Evolutionary conservation across 2,888 invertebrate genomes (phyloP), one percentile per base, ranked within the genome.

Genomic region (Liopterus haemorrhoidalis): DNA sequence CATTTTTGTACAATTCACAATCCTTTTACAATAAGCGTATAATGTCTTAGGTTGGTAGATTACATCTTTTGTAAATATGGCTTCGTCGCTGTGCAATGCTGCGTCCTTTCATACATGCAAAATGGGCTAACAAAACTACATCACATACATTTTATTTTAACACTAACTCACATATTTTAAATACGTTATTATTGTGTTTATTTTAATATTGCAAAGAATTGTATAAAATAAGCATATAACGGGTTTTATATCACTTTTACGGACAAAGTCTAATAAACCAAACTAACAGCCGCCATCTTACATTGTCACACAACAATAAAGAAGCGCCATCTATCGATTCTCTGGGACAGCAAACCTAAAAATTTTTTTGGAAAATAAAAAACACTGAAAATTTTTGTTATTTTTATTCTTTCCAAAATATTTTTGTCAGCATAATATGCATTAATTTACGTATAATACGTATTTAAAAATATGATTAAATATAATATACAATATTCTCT

Each of bases 261-360:
- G 56, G 57, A 62, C 61, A 63, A 58, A 70, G 74, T 73, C 71
- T 74, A 71, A 71, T 75, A 75, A 75, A 76, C 74, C 76, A 77
- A 78, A 78, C 76, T 75, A 74, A 70, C 70, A 68, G 73, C 73
- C 75, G 78, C 79, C 79, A 79, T 79, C 73, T 76, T 76, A 75
- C 71, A 70, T 68, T 68, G 70, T 70, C 70, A 69, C 70, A 71
- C 75, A 78, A 78, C 76, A 78, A 78, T 75, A 72, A 56, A 59
- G 59, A 59, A 68, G 71, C 76, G 79, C 76, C 79, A 79, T 78
- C 79, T 80, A 73, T 66, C 65, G 65, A 63, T 63, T 62, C 49
- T 25, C 8, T 8, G 35, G 11, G 30, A 21, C n/a, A n/a, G n/a
- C n/a, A n/a, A n/a, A n/a, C n/a, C n/a, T n/a, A n/a, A n/a, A n/a